These are phyloP conservation scores for Triplophysa bombifrons DNA, from an alignment of 2,797 vertebrate species.

Conservation along the genomic window DNA sequence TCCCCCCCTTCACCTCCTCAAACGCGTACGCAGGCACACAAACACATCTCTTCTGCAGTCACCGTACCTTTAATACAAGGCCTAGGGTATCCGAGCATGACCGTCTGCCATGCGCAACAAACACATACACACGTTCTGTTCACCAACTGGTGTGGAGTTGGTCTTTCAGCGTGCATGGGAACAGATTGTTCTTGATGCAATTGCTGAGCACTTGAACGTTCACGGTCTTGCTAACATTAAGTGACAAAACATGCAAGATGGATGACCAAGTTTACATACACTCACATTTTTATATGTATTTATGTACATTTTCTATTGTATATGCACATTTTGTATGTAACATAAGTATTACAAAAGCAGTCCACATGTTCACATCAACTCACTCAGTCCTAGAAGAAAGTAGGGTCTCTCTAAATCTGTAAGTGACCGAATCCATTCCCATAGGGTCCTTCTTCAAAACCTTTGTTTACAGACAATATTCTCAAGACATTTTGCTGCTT, in stretches of 20 bases:
- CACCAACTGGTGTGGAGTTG: conserved; percentile 22
- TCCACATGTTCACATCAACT: too few relatives aligned
- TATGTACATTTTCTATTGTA: background rate
- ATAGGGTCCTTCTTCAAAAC: background rate
- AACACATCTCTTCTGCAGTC: conserved; percentile 41
- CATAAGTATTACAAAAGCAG: too few relatives aligned
- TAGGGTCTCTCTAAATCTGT: background rate
- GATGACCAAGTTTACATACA: background rate
- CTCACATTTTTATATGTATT: conserved; percentile 4
- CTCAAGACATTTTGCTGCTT: background rate
- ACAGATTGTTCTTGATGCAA: conserved; percentile 63
- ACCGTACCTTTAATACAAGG: conserved; percentile 52
- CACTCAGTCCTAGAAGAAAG: background rate
- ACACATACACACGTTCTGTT: conserved; percentile 32
- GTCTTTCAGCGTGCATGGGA: conserved; percentile 52
- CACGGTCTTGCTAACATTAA: conserved; percentile 64
- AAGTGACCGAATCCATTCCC: background rate
- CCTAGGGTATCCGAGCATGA: conserved; percentile 40
- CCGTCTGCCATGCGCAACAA: conserved; percentile 27
- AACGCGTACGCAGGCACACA: conserved; percentile 1
- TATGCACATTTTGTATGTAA: too few relatives aligned
- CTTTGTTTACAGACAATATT: background rate
- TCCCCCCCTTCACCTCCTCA: conserved; percentile 43
- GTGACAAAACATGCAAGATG: conserved; percentile 2
- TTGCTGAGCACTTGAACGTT: conserved; percentile 66